Base-by-base conservation (phyloP, 2,888 invertebrate genomes). In the Epiblema foenella region DNA sequence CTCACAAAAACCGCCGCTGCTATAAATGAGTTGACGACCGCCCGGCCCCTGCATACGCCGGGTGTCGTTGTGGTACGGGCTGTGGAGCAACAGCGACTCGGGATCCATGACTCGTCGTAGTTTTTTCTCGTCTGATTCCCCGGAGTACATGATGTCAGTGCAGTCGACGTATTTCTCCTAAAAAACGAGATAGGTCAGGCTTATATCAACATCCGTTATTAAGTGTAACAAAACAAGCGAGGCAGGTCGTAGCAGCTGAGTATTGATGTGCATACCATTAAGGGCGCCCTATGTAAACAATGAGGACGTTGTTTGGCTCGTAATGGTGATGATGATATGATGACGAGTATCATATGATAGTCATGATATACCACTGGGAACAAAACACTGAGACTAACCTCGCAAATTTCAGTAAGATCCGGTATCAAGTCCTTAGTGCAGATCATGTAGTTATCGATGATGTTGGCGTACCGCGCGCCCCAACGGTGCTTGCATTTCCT, bases 91-190 rank as follows among this genome's bases (percentile, higher is more conserved):
- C 0, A 52, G 2, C 4, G 59, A 39, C 1, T 75, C 75, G 0
- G 84, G 80, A 37, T 75, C 64, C 0, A 79, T 37, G 0, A 80
- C 79, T 37, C 82, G 74, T 29, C 86, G 77, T 0, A 46, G 10
- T n/a, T 17, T 69, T 0, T 68, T 72, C 17, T 80, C 82, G 0
- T 69, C 79, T 0, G 80, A 78, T 4, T 83, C 85, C 1, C 74
- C 81, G 0, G 84, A 85, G 68, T 86, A 85, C 77, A 79, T 78
- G 5, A 89, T 79, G 15, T 88, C 89, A 0, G 83, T 83, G 71
- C 89, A 89, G 59, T 89, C 89, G 4, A 87, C 86, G 72, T 89
- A 89, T 77, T 89, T 89, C 63, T 89, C 89, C 87, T 89, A 75
- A 8, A 77, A 79, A 15, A 0, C 4, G n/a, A 59, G n/a, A 17